phyloP scores from a whole-genome alignment of 2,888 invertebrate species.

The Nycteola revayana region DNA sequence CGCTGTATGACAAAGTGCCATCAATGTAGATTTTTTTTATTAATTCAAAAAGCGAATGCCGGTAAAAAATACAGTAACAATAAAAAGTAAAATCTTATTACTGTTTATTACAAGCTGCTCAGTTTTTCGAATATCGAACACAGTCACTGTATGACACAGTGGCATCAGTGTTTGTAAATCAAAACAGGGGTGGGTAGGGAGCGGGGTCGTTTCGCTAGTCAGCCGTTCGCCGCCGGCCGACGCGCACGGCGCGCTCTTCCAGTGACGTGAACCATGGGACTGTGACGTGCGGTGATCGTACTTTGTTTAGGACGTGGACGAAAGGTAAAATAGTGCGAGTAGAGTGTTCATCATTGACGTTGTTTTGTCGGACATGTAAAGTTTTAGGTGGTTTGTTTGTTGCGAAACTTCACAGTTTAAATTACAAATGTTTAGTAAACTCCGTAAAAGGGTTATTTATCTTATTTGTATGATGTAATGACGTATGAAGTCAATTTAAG shows the following conservation, averaged over 20 bases:
- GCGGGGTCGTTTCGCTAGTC: conserved; percentile 53
- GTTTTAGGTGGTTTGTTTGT: too few relatives aligned
- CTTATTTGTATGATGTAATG: too few relatives aligned
- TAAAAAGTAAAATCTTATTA: conserved; percentile 23
- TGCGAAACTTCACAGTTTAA: too few relatives aligned
- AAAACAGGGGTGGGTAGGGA: conserved; percentile 42
- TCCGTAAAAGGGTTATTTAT: too few relatives aligned
- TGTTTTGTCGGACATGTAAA: too few relatives aligned
- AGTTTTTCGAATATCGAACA: conserved; percentile 33
- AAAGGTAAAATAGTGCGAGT: conserved; percentile 10
- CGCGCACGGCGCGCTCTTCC: conserved; percentile 39
- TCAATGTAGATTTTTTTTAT: conserved; percentile 28
- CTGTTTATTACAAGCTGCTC: conserved; percentile 16
- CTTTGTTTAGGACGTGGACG: conserved; percentile 33
- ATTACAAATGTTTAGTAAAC: too few relatives aligned
- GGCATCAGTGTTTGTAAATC: conserved; percentile 48
- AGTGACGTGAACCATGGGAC: conserved; percentile 36
- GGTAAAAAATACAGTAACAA: conserved; percentile 8
- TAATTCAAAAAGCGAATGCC: background rate
- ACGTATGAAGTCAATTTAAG: too few relatives aligned
- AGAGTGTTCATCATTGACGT: too few relatives aligned
- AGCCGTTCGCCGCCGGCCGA: conserved; percentile 64
- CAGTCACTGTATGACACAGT: conserved; percentile 43
- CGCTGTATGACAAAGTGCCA: conserved; percentile 42
- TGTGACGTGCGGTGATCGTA: conserved; percentile 35